Evolutionary conservation across 2,113 vertebrate genomes (phyloP).

Genomic region (Microcebus murinus): DNA sequence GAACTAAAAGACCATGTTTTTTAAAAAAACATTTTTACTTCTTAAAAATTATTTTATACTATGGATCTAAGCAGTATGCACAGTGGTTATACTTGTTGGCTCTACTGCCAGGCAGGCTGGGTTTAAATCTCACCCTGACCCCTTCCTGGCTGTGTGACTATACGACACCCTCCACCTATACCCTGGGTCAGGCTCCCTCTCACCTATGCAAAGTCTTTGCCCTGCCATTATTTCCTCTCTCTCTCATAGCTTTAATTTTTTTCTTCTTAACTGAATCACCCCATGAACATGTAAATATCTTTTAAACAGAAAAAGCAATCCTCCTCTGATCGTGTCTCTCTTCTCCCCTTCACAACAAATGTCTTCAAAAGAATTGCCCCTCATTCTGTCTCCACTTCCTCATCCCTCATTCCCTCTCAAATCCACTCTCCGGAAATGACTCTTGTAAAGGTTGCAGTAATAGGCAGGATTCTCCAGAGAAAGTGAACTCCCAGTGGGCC

Average conservation of each 20-base stretch:
- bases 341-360: neutral
- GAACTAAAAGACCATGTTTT: neutral
- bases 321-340: neutral
- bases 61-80: too few relatives aligned
- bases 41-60: neutral
- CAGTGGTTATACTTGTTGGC: neutral
- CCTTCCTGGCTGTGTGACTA: too few relatives aligned
- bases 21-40: neutral
- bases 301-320: neutral
- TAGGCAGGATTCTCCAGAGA: neutral
- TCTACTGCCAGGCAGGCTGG: too few relatives aligned
- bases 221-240: too few relatives aligned
- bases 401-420: accelerated
- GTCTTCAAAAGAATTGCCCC: neutral
- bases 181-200: too few relatives aligned
- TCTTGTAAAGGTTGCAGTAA: too few relatives aligned
- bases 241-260: neutral
- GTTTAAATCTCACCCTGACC: neutral
- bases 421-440: neutral
- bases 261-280: neutral
- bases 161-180: neutral
- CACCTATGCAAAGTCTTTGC: neutral
- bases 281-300: neutral
- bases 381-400: neutral
- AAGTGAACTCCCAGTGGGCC: neutral